A percentile compares a stretch with the other conserved stretches of the same genome.
Evolutionary conservation across 2,113 vertebrate species (phyloP).

Genomic region (Leiothrix lutea): DNA sequence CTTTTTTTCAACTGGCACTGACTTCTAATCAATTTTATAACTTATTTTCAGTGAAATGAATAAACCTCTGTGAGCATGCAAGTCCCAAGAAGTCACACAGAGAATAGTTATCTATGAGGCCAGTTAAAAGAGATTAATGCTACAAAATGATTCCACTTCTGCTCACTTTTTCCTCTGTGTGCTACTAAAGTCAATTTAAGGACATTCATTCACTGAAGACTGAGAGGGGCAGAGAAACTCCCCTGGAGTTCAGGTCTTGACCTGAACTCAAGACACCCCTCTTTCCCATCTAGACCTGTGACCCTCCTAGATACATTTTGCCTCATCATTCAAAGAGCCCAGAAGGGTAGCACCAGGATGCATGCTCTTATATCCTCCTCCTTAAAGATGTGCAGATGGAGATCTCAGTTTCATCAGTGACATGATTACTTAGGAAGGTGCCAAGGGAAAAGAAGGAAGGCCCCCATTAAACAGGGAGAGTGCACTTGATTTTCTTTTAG

Average conservation of each 20-base stretch:
- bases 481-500: neutral
- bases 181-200: neutral
- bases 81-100: neutral
- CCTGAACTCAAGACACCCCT: neutral
- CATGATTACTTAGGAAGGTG: neutral
- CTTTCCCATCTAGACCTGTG: neutral
- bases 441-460: neutral
- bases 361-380: neutral
- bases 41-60: neutral
- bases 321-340: neutral
- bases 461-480: neutral
- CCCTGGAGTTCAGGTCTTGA: neutral
- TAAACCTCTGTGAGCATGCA: neutral
- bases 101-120: neutral
- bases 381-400: neutral
- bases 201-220: neutral
- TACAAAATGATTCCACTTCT: neutral
- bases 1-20: neutral
- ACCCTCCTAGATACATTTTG: neutral
- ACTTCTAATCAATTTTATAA: neutral
- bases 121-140: neutral
- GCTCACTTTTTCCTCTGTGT: neutral
- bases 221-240: neutral
- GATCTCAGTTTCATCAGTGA: neutral
- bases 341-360: neutral